Evolutionary conservation across 2,113 vertebrate species (phyloP).

Genomic region (Lichenostomus cassidix): DNA sequence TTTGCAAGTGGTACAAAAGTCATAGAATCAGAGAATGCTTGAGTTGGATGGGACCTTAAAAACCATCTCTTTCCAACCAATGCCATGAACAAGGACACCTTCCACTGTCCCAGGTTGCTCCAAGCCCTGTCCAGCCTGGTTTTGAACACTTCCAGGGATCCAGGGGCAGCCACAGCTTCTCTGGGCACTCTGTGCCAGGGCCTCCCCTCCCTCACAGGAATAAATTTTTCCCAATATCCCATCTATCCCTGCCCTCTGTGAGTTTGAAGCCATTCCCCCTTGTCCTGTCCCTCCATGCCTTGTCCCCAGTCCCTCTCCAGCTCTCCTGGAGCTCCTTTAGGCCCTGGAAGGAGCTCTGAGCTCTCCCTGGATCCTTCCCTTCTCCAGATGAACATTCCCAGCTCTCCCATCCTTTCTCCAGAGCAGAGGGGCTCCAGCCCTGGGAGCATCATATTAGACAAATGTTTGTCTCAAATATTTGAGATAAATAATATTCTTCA

Average conservation of each 20-base stretch:
- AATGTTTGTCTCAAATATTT: not conserved
- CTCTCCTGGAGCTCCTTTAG: not conserved
- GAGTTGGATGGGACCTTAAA: not conserved
- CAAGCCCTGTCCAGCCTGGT: rapidly evolving
- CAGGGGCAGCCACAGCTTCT: not conserved
- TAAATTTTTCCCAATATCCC: not conserved
- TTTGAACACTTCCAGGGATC: not conserved
- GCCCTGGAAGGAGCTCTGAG: not conserved
- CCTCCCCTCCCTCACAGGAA: rapidly evolving
- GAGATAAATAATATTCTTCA: not conserved
- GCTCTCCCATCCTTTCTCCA: not conserved
- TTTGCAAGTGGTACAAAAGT: not conserved
- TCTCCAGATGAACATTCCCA: rapidly evolving
- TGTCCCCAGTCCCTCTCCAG: not conserved
- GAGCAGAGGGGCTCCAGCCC: not conserved
- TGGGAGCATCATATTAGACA: not conserved
- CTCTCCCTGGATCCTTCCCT: not conserved
- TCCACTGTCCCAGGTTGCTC: rapidly evolving
- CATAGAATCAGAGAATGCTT: not conserved
- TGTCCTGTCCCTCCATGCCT: not conserved
- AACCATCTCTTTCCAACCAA: rapidly evolving
- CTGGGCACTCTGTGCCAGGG: rapidly evolving
- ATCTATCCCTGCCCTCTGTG: rapidly evolving
- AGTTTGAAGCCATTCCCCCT: not conserved
- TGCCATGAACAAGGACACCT: not conserved